Evolutionary conservation across 2,888 invertebrate genomes (phyloP).

Genomic region (Drosophila peninsularis): DNA sequence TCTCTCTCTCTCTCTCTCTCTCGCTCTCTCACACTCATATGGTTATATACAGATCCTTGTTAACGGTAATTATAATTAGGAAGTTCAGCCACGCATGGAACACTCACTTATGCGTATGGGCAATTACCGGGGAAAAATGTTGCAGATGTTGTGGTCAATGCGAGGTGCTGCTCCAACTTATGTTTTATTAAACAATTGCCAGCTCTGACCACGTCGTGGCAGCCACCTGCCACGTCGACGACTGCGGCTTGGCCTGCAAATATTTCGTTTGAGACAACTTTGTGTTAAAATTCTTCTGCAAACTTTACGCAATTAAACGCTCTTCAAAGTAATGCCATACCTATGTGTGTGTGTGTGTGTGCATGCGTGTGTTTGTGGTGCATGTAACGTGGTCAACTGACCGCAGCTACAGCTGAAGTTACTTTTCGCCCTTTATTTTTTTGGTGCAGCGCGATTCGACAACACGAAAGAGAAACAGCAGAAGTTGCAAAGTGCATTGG

Average conservation of each 20-base stretch:
- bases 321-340: background rate
- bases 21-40: too few species aligned
- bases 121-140: conserved; percentile 23
- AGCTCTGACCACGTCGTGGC: background rate
- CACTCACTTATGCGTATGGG: conserved; percentile 1
- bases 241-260: conserved; percentile 9
- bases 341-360: background rate
- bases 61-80: conserved; percentile 26
- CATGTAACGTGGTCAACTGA: conserved; percentile 8
- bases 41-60: too few species aligned
- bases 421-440: background rate
- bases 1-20: background rate
- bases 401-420: conserved; percentile 11
- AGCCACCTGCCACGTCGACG: too few species aligned
- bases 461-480: conserved; percentile 7
- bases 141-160: background rate
- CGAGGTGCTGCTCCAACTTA: background rate
- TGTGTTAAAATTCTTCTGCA: conserved; percentile 12
- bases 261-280: conserved; percentile 11
- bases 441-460: background rate
- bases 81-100: background rate
- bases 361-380: background rate
- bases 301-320: conserved; percentile 24
- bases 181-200: conserved; percentile 7
- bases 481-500: conserved; percentile 64